Evolutionary conservation across 2,797 vertebrate genomes (phyloP).

Genomic region (Syngnathus acus): DNA sequence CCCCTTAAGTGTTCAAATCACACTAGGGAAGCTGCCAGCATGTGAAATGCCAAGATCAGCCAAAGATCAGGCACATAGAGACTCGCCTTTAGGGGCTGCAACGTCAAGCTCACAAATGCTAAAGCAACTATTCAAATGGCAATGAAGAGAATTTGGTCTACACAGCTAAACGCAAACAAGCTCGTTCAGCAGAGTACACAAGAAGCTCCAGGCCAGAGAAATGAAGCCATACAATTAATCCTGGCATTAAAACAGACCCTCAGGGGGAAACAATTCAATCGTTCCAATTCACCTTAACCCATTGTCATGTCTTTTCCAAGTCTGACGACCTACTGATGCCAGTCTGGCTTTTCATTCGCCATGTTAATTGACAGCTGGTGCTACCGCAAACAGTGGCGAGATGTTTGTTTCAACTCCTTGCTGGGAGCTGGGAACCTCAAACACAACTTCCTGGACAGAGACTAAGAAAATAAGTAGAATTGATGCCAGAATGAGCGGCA

Average conservation of each 20-base stretch:
- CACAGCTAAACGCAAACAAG: conserved; percentile 57
- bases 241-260: neutral
- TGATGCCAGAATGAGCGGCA: conserved; percentile 24
- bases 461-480: conserved; percentile 3
- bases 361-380: conserved; percentile 50
- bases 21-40: conserved; percentile 44
- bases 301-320: neutral
- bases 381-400: conserved; percentile 3
- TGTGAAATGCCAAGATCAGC: conserved; percentile 57
- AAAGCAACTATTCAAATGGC: conserved; percentile 54
- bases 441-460: conserved; percentile 25
- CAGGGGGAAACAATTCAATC: neutral
- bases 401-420: conserved; percentile 27
- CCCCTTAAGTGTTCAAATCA: conserved; percentile 50
- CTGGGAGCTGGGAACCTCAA: conserved; percentile 22
- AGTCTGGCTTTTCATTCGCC: conserved; percentile 29
- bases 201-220: conserved; percentile 34
- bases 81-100: conserved; percentile 37
- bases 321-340: conserved; percentile 8
- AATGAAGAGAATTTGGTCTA: conserved; percentile 51
- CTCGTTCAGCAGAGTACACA: conserved; percentile 52
- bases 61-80: conserved; percentile 41
- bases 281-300: neutral
- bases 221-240: conserved; percentile 31
- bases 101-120: conserved; percentile 51